These are phyloP conservation scores for Turritopsis dohrnii DNA, from an alignment of 30 jellyfish, hydroid and myxozoan species.

Conservation along the genomic window DNA sequence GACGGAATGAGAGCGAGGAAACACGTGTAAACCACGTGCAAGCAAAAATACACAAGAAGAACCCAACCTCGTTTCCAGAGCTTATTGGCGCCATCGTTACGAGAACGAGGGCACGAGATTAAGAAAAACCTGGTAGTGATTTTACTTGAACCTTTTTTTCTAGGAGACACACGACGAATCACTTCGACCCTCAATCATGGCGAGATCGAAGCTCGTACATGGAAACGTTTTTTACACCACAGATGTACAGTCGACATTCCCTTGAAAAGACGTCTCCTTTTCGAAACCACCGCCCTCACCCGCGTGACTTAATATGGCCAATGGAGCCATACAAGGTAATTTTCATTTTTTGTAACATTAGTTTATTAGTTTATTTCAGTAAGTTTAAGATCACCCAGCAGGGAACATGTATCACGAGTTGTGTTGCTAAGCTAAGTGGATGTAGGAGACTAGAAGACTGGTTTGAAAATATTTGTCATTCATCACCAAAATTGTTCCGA, in stretches of 20 bases:
- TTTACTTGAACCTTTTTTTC: neutral
- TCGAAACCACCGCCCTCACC: conserved; percentile 80
- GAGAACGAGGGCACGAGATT: no score
- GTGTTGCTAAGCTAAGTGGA: no score
- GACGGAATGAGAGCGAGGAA: no score
- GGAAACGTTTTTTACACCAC: conserved; percentile 70
- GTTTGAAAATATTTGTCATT: no score
- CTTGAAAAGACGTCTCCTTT: conserved; percentile 53
- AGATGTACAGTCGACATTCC: conserved; percentile 58
- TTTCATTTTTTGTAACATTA: no score
- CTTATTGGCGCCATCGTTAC: neutral
- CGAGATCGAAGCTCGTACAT: conserved; percentile 50
- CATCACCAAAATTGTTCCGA: no score
- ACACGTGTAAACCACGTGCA: no score
- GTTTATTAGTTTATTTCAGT: no score
- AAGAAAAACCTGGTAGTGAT: neutral
- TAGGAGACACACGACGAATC: conserved; percentile 78
- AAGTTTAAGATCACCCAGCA: no score
- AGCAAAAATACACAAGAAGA: neutral
- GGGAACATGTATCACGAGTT: no score
- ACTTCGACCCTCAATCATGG: conserved; percentile 54
- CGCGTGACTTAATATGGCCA: conserved; percentile 69
- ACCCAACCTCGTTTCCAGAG: neutral
- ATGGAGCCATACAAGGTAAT: conserved; percentile 74
- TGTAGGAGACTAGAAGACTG: no score